Evolutionary conservation across 1,140 invertebrate species (phyloP).

Genomic region (Platorchestia sp.): DNA sequence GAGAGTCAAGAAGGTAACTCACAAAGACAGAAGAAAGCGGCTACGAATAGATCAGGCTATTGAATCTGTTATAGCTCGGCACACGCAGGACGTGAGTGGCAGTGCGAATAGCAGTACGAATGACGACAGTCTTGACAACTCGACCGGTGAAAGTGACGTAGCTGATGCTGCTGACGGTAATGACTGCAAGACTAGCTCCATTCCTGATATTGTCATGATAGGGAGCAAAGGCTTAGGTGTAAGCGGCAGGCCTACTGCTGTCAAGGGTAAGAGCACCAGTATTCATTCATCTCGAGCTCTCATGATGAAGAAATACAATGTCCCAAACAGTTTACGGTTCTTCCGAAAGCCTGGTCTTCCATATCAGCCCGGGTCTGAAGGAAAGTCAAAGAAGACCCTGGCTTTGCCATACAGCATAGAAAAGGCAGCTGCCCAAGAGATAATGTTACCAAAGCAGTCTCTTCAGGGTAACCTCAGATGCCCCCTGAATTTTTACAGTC

Average conservation of each 20-base stretch:
- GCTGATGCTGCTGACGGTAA: constrained; percentile 13
- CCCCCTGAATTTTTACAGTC: background rate
- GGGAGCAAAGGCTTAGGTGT: background rate
- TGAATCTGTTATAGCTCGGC: constrained; percentile 60
- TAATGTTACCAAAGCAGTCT: background rate
- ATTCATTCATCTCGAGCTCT: background rate
- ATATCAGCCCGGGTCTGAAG: background rate
- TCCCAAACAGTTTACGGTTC: constrained; percentile 17
- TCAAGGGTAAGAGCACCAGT: background rate
- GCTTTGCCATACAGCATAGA: background rate
- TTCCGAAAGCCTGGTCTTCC: constrained; percentile 14
- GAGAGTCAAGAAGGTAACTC: constrained; percentile 63
- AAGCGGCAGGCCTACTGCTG: background rate
- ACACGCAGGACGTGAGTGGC: background rate
- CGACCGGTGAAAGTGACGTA: constrained; percentile 2
- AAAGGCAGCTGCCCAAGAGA: background rate
- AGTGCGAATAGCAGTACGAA: constrained; percentile 19
- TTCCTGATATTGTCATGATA: constrained; percentile 16
- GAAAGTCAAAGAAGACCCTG: background rate
- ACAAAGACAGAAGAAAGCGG: constrained; percentile 65
- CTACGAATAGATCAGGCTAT: constrained; percentile 65
- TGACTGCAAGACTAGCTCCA: background rate
- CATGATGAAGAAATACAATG: constrained; percentile 48
- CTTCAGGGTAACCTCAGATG: background rate
- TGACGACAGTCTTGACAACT: constrained; percentile 26